A percentile compares a stretch with the other conserved stretches of the same genome.
These are phyloP conservation scores for Acleris sparsana DNA, from an alignment of 2,888 invertebrate genomes.

Conservation along the genomic window DNA sequence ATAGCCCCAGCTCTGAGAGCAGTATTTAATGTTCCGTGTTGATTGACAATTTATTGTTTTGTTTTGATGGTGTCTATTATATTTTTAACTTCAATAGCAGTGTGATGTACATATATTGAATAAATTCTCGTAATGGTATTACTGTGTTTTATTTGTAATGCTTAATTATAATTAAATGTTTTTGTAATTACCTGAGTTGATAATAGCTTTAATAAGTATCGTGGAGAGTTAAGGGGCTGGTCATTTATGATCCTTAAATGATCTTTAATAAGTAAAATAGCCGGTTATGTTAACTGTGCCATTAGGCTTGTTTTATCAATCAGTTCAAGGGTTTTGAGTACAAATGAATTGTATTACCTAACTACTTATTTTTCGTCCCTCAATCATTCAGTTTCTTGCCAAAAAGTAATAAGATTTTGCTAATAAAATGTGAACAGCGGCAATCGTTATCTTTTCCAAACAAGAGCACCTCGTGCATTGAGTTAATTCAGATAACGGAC, in stretches of 20 bases:
- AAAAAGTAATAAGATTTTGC: too few species aligned
- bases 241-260: too few species aligned
- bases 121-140: slow-evolving; percentile 21
- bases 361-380: too few species aligned
- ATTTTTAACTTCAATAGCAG: slow-evolving; percentile 29
- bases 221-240: too few species aligned
- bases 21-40: slow-evolving; percentile 6
- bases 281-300: too few species aligned
- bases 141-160: neutral
- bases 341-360: too few species aligned
- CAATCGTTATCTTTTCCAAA: neutral
- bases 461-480: slow-evolving; percentile 9
- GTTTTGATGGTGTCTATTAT: slow-evolving; percentile 47
- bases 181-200: too few species aligned
- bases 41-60: slow-evolving; percentile 32
- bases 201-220: too few species aligned
- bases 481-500: neutral
- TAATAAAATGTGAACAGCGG: neutral
- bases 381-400: too few species aligned
- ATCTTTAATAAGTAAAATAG: too few species aligned
- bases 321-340: too few species aligned
- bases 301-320: too few species aligned
- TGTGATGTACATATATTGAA: slow-evolving; percentile 42
- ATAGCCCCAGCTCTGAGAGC: slow-evolving; percentile 48
- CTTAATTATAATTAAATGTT: neutral